Conservation (phyloP, 2,888 invertebrate species). For the Brachypterus glaber region DNA sequence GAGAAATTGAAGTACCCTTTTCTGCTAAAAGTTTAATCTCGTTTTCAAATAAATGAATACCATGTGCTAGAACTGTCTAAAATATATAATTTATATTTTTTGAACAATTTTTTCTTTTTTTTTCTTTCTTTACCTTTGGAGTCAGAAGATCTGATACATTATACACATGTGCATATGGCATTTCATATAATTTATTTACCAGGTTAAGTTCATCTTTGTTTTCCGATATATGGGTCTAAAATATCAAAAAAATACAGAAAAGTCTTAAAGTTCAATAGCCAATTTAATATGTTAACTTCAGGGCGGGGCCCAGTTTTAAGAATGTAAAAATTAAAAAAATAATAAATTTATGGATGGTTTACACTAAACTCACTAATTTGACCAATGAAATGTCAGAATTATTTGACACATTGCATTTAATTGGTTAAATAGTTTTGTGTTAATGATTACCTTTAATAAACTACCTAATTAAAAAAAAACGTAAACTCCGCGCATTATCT, state of each 20-base stretch:
- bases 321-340: no score
- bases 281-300: no score
- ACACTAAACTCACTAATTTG: no score
- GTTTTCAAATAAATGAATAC: constrained; percentile 59
- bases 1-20: constrained; percentile 61
- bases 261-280: no score
- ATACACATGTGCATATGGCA: constrained; percentile 67
- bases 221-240: constrained; percentile 80
- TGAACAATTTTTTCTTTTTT: constrained; percentile 11
- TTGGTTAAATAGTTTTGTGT: no score
- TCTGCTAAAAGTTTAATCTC: constrained; percentile 57
- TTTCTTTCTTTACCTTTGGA: constrained; percentile 49
- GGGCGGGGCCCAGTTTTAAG: no score
- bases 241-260: constrained; percentile 20
- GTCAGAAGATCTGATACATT: constrained; percentile 63
- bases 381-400: no score
- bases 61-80: constrained; percentile 76
- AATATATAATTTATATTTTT: constrained; percentile 36
- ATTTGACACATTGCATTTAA: no score
- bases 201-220: constrained; percentile 60
- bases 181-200: constrained; percentile 48
- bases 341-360: no score
- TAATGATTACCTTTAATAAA: no score
- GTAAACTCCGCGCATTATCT: no score
- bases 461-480: no score